Evolutionary conservation across 2,797 vertebrate genomes (phyloP).

Genomic region (Spinibarbus caldwelli): DNA sequence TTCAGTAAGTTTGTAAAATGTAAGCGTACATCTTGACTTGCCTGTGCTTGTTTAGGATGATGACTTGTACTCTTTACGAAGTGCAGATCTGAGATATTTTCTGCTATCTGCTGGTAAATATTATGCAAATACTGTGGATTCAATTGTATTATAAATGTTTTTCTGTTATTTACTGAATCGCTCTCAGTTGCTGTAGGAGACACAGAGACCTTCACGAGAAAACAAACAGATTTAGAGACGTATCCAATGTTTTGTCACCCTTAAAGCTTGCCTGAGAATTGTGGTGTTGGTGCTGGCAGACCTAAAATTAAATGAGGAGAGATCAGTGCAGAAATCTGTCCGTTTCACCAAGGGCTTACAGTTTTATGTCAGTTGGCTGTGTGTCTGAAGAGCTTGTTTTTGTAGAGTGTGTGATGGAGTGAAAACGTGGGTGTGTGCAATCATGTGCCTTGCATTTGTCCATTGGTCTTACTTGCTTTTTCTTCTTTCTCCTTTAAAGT

Average conservation of each 20-base stretch:
- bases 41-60: conserved; percentile 20
- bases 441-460: conserved; percentile 19
- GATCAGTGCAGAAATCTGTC: not conserved
- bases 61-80: not conserved
- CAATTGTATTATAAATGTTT: not conserved
- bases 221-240: not conserved
- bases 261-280: not conserved
- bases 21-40: conserved; percentile 32
- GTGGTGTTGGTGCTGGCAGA: not conserved
- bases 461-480: conserved; percentile 12
- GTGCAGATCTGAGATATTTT: not conserved
- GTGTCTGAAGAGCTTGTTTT: conserved; percentile 34
- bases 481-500: not conserved
- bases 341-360: not conserved
- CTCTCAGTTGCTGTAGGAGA: not conserved
- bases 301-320: not conserved
- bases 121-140: not conserved
- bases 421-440: conserved; percentile 1
- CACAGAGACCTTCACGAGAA: not conserved
- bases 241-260: not conserved
- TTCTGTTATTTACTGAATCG: not conserved
- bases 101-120: not conserved
- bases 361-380: conserved; percentile 4
- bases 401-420: conserved; percentile 23
- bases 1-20: not conserved